Evolutionary conservation across 2,113 vertebrate species (phyloP).

Genomic region (Menidia beryllina): DNA sequence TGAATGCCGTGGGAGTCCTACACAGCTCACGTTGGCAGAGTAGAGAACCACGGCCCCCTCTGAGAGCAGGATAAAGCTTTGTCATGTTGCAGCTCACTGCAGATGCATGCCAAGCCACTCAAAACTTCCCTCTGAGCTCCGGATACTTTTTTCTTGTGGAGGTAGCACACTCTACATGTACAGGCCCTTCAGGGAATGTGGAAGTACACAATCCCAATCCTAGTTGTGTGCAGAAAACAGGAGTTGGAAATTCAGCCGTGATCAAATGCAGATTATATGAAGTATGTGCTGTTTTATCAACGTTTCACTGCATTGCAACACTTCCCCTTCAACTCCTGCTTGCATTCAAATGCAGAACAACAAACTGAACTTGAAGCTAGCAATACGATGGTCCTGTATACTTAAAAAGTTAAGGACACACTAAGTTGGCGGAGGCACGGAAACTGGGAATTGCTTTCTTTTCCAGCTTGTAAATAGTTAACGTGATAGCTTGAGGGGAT

Average conservation of each 20-base stretch:
- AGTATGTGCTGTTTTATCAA: neutral
- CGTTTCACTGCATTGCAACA: neutral
- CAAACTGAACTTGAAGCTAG: neutral
- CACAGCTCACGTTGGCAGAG: conserved; percentile 4
- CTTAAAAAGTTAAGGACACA: neutral
- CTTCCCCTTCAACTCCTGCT: neutral
- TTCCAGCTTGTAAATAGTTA: no score
- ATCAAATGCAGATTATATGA: neutral
- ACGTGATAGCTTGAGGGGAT: no score
- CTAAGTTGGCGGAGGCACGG: no score
- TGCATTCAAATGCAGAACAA: neutral
- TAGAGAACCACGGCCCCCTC: conserved; percentile 3
- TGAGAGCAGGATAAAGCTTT: conserved; percentile 6
- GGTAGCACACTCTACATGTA: conserved; percentile 17
- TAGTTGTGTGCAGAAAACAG: neutral
- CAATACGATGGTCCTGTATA: no score
- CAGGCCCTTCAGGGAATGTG: conserved; percentile 16
- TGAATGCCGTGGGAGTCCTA: conserved; percentile 16
- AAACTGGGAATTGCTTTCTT: neutral
- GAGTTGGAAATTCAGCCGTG: neutral
- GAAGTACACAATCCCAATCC: conserved; percentile 11
- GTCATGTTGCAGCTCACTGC: conserved; percentile 19
- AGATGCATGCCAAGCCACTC: conserved; percentile 14
- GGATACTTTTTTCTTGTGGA: conserved; percentile 3
- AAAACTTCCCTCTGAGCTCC: conserved; percentile 7